phyloP scores from a whole-genome alignment of 1,140 invertebrate species.

The Diploscapter pachys region DNA sequence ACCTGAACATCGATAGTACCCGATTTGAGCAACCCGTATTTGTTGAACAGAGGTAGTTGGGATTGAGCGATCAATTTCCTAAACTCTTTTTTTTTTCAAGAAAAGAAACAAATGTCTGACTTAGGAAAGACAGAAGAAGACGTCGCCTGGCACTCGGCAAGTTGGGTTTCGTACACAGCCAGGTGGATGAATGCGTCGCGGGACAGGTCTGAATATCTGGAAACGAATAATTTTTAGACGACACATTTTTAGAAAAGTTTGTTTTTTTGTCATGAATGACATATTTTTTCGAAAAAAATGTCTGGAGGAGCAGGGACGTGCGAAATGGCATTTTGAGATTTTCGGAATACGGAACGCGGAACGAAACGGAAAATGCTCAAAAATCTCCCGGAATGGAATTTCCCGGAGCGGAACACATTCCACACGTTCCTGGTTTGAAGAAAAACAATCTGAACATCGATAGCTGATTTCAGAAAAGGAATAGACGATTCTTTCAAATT shows the following conservation, averaged over 20 bases:
- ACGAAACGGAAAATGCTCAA: no score
- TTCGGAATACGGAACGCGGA: no score
- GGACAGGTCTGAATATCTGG: conserved; percentile 76
- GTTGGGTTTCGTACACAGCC: conserved; percentile 78
- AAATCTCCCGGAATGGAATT: no score
- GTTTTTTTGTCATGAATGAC: no score
- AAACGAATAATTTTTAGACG: neutral
- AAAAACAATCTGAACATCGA: no score
- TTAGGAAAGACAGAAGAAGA: conserved; percentile 6
- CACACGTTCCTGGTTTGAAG: no score
- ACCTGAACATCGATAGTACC: conserved; percentile 66
- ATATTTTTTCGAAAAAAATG: no score
- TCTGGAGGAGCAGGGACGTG: no score
- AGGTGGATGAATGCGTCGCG: conserved; percentile 81
- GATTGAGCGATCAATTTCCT: conserved; percentile 40
- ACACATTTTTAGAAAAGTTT: neutral
- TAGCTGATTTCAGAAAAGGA: neutral
- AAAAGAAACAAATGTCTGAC: conserved; percentile 42
- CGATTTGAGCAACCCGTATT: conserved; percentile 62
- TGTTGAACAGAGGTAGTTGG: conserved; percentile 67
- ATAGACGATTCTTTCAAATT: neutral
- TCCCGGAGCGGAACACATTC: no score
- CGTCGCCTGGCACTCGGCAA: neutral
- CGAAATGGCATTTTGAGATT: no score
- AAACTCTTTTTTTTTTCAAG: neutral